Base-by-base conservation (phyloP, 2,888 invertebrate genomes). In the Tribolium freemani region DNA sequence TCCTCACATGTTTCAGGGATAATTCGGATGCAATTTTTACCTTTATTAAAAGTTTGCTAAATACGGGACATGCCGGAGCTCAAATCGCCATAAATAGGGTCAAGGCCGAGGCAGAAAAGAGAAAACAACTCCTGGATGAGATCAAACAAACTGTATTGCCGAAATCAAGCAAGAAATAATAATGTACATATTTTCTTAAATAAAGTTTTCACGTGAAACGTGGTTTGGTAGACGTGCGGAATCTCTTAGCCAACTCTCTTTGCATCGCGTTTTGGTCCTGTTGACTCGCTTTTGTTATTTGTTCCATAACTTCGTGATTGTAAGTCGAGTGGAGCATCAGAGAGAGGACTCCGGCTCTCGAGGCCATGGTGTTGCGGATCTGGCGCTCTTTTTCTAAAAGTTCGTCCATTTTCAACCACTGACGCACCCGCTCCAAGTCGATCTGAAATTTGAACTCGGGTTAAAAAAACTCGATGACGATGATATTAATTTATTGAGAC, bases 251-350 rank as follows among this genome's bases (percentile, higher is more conserved):
- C 71, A 88, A 79, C 75, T 88, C 88, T 51, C 86, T 85, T 68
- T 88, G 88, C 82, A 88, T 86, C 0, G 88, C 87, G 57, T 88
- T 87, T 71, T 88, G 86, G 72, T 87, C 89, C 76, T 89, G 89
- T 48, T 83, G 83, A 61, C 82, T 83, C 54, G 88, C 89, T 75
- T 89, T 88, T 0, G 88, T 88, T 77, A 92, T 88, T 79, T 91
- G 90, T 81, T 95, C 94, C 93, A 96, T 94, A 0, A 95, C 90
- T 79, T 96, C 96, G 84, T 98, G 97, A 87, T 98, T 96, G 84
- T 96, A 96, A 0, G 98, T 98, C 4, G 98, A 97, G 85, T 99
- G 98, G n/a, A 99, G 88, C 94, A 99, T 94, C 0, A 99, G 88
- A 0, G 96, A 96, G 9, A 99, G 88, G 0, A 98, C 96, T 0